A percentile compares a stretch with the other conserved stretches of the same genome.
These are phyloP conservation scores for Stichopus chloronotus DNA, from an alignment of 35 echinoderm and acorn worm genomes.

Conservation along the genomic window DNA sequence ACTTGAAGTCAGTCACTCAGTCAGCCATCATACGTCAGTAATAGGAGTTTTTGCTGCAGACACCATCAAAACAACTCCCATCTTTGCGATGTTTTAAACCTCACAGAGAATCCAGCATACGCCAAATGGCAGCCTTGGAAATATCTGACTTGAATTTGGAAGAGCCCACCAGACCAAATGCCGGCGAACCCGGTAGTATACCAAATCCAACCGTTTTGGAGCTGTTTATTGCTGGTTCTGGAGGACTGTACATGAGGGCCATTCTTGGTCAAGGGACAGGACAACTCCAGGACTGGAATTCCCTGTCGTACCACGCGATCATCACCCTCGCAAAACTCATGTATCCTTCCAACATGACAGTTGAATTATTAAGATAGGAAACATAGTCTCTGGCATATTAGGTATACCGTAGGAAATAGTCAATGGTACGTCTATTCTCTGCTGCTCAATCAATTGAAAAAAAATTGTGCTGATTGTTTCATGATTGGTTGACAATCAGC, in stretches of 20 bases:
- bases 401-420: neutral
- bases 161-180: neutral
- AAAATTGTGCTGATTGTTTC: too few relatives aligned
- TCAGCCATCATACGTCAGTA: too few relatives aligned
- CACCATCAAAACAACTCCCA: too few relatives aligned
- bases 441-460: too few relatives aligned
- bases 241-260: slow-evolving; percentile 73
- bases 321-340: slow-evolving; percentile 69
- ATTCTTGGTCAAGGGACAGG: slow-evolving; percentile 62
- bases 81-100: too few relatives aligned
- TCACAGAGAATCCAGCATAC: slow-evolving; percentile 71
- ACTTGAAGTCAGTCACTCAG: too few relatives aligned
- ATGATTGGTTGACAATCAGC: too few relatives aligned
- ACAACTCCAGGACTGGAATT: slow-evolving; percentile 47
- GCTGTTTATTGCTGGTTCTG: slow-evolving; percentile 80
- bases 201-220: slow-evolving; percentile 66
- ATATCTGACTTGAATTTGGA: slow-evolving; percentile 52
- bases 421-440: too few relatives aligned
- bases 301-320: slow-evolving; percentile 63
- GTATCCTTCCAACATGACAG: slow-evolving; percentile 77
- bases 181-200: neutral
- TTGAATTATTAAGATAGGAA: neutral
- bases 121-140: slow-evolving; percentile 91
- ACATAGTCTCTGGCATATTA: neutral
- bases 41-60: too few relatives aligned